Evolutionary conservation across 2,888 invertebrate genomes (phyloP).

Genomic region (Hypolimnas misippus): DNA sequence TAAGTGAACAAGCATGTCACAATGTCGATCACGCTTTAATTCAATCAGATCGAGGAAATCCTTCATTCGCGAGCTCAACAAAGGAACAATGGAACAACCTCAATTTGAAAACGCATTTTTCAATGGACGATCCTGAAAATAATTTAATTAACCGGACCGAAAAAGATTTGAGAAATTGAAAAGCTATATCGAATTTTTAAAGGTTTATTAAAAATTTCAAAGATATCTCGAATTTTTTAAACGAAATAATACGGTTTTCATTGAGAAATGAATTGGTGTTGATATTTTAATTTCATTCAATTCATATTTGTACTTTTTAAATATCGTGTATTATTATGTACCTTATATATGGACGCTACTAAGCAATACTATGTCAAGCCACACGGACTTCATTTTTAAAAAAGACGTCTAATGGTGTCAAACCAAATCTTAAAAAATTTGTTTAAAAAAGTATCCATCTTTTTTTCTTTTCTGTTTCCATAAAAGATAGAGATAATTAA

Average conservation of each 20-base stretch:
- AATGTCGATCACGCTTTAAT: constrained; percentile 15
- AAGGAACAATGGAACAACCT: constrained; percentile 31
- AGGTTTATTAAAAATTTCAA: constrained; percentile 32
- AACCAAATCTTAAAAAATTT: no score
- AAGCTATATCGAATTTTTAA: constrained; percentile 29
- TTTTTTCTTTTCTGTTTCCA: no score
- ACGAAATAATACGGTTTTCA: background rate
- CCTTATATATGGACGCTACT: no score
- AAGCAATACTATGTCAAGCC: no score
- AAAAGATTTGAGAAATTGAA: constrained; percentile 36
- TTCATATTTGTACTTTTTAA: no score
- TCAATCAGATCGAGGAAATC: constrained; percentile 19
- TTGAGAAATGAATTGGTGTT: no score
- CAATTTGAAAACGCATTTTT: constrained; percentile 36
- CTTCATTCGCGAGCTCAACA: constrained; percentile 31
- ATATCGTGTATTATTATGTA: no score
- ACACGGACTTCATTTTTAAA: no score
- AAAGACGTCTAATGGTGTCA: no score
- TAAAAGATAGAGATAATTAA: no score
- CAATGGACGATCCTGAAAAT: constrained; percentile 37
- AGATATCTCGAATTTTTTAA: constrained; percentile 26
- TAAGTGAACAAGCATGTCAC: constrained; percentile 11
- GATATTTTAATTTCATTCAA: no score
- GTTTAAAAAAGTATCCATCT: no score
- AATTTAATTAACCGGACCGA: constrained; percentile 42